Evolutionary conservation across 2,113 vertebrate genomes (phyloP).

Genomic region (Cacatua alba): DNA sequence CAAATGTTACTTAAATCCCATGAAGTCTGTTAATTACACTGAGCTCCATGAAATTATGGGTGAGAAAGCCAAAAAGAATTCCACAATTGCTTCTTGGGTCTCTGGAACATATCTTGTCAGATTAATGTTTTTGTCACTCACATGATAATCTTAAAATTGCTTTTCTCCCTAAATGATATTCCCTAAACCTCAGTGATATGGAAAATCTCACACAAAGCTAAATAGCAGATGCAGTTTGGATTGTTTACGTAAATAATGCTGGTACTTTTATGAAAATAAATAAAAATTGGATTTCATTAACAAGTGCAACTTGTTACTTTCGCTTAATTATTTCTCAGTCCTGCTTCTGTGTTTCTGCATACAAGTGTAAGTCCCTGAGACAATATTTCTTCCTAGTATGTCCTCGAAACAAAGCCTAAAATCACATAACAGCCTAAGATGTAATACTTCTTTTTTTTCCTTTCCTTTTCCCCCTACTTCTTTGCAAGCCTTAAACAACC

Average conservation of each 20-base stretch:
- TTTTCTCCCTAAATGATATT: conserved; percentile 68
- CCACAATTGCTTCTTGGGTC: conserved; percentile 46
- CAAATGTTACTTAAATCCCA: conserved; percentile 76
- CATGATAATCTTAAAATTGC: conserved; percentile 74
- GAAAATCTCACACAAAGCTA: conserved; percentile 47
- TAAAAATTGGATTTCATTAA: conserved; percentile 34
- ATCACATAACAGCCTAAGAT: not conserved
- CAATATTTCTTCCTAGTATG: not conserved
- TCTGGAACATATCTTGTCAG: conserved; percentile 70
- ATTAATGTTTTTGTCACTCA: conserved; percentile 76
- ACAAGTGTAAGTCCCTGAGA: not conserved
- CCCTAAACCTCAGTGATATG: conserved; percentile 44
- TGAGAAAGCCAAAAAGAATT: conserved; percentile 67
- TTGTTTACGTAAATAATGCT: conserved; percentile 66
- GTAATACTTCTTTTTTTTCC: not conserved
- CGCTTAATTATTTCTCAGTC: conserved; percentile 16
- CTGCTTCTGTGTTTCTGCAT: not conserved
- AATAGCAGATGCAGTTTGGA: conserved; percentile 38
- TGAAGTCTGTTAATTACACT: conserved; percentile 78
- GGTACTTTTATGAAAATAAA: conserved; percentile 50
- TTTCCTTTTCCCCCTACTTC: not conserved
- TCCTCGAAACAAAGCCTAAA: not conserved
- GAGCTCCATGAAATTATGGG: conserved; percentile 67
- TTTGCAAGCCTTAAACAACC: not conserved
- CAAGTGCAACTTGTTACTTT: not conserved